Conservation (phyloP, 1,140 invertebrate species). For the Mercenaria mercenaria region DNA sequence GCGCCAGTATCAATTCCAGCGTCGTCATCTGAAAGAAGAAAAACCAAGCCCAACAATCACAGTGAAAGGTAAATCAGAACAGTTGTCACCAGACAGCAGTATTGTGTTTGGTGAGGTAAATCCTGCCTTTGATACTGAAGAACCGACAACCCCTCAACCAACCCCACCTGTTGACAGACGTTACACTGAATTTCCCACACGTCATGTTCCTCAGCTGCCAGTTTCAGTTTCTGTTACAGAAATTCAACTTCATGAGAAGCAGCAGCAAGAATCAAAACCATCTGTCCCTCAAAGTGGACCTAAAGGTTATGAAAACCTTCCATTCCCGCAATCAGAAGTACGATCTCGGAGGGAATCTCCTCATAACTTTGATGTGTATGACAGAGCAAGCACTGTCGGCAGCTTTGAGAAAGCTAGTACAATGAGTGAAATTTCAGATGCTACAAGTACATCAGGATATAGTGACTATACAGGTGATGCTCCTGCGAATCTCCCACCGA, state of each 20-base stretch:
- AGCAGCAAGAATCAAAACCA: neutral
- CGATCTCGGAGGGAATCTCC: constrained; percentile 29
- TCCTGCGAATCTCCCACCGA: constrained; percentile 55
- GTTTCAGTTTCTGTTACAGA: constrained; percentile 50
- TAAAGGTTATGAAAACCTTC: constrained; percentile 49
- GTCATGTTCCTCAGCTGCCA: constrained; percentile 1
- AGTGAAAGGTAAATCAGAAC: constrained; percentile 46
- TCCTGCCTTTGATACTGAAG: constrained; percentile 43
- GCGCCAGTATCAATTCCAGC: constrained; percentile 35
- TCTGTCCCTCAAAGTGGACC: neutral
- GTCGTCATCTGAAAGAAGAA: constrained; percentile 55
- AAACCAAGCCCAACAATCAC: constrained; percentile 30
- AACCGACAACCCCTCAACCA: constrained; percentile 52
- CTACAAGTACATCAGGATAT: constrained; percentile 59
- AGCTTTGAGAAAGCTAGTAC: constrained; percentile 62
- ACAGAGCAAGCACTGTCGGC: constrained; percentile 53
- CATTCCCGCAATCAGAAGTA: constrained; percentile 18
- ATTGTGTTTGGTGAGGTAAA: constrained; percentile 60
- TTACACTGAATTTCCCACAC: constrained; percentile 57
- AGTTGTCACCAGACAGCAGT: constrained; percentile 61
- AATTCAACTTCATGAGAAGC: constrained; percentile 55
- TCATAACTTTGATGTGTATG: constrained; percentile 41
- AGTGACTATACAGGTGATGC: constrained; percentile 55
- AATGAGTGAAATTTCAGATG: constrained; percentile 61
- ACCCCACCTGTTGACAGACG: constrained; percentile 51